Conservation (phyloP, 2,888 invertebrate species). For the Sthenelais limicola region DNA sequence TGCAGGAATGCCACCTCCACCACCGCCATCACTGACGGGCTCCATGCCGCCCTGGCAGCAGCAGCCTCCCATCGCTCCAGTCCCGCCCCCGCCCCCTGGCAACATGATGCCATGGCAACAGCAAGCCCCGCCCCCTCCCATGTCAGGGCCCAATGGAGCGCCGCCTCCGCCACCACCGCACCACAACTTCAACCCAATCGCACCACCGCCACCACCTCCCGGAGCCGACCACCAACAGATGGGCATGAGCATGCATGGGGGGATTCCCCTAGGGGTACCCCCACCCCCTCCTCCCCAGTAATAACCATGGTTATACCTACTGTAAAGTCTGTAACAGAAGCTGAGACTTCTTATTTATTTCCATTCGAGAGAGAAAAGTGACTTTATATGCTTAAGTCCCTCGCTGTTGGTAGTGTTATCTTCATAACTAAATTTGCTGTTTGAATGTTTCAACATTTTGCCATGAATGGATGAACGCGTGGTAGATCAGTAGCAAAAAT, state of each 20-base stretch:
- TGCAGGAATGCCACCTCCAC: conserved; percentile 70
- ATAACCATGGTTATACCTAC: not conserved
- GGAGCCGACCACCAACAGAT: conserved; percentile 10
- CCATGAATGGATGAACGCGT: no score
- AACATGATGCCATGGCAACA: conserved; percentile 68
- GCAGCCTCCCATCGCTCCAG: conserved; percentile 57
- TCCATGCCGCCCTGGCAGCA: conserved; percentile 73
- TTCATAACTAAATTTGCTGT: no score
- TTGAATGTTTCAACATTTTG: no score
- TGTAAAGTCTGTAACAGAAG: not conserved
- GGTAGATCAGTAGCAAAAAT: no score
- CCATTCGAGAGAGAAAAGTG: no score
- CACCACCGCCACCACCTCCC: conserved; percentile 69
- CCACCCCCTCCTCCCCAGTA: conserved; percentile 45
- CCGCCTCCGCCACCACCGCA: conserved; percentile 69
- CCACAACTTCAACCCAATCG: conserved; percentile 61
- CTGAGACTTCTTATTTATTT: no score
- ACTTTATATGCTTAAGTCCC: no score
- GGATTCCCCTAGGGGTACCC: conserved; percentile 43
- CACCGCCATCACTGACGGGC: conserved; percentile 41
- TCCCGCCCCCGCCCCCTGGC: conserved; percentile 52
- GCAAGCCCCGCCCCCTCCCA: conserved; percentile 76
- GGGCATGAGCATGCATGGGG: conserved; percentile 32
- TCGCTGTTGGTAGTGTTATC: no score
- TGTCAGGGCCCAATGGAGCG: conserved; percentile 63